Evolutionary conservation across 2,888 invertebrate species (phyloP).

Genomic region (Oscheius sp.): DNA sequence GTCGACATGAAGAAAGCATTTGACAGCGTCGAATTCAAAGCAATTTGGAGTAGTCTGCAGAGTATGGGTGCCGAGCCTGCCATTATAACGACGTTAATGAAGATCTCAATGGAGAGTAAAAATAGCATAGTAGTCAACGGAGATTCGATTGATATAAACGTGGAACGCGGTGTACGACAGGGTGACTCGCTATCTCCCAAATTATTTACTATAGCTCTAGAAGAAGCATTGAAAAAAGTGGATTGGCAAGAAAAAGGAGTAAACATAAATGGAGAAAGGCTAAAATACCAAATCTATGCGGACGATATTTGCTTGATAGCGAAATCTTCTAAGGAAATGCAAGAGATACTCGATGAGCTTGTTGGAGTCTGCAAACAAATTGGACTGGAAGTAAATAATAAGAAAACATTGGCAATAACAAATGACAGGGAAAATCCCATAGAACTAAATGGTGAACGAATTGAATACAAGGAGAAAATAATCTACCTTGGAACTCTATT

Average conservation of each 20-base stretch:
- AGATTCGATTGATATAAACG: background rate
- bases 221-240: conserved; percentile 35
- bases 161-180: conserved; percentile 34
- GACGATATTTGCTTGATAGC: too few relatives aligned
- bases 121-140: too few relatives aligned
- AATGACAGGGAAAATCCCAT: too few relatives aligned
- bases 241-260: conserved; percentile 42
- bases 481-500: too few relatives aligned
- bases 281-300: conserved; percentile 41
- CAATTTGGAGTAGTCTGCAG: conserved; percentile 20
- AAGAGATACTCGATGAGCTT: too few relatives aligned
- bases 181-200: conserved; percentile 35
- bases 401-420: too few relatives aligned
- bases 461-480: too few relatives aligned
- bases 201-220: conserved; percentile 35
- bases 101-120: background rate
- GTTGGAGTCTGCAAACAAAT: too few relatives aligned
- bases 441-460: too few relatives aligned
- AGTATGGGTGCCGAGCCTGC: conserved; percentile 21
- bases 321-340: too few relatives aligned
- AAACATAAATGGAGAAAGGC: conserved; percentile 35
- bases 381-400: too few relatives aligned
- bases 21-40: conserved; percentile 34
- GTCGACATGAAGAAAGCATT: conserved; percentile 44
- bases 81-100: background rate